phyloP scores from a whole-genome alignment of 2,888 invertebrate genomes.

The Caenorhabditis sinica region DNA sequence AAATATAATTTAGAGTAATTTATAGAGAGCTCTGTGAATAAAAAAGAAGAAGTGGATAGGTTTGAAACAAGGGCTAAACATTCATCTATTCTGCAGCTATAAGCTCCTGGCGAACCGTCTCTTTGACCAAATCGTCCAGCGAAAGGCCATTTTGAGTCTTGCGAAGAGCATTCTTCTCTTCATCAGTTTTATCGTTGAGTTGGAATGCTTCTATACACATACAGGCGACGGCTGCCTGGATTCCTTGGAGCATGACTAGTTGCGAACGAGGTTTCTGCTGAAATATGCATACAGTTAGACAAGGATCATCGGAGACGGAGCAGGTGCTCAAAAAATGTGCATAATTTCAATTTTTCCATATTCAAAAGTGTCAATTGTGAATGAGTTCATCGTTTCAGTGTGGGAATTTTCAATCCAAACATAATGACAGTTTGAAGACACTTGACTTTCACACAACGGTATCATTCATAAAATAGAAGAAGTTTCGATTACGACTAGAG shows the following conservation, averaged over 20 bases:
- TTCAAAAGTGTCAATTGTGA: background rate
- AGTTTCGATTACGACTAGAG: conserved; percentile 37
- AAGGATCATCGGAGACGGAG: background rate
- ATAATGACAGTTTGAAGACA: conserved; percentile 30
- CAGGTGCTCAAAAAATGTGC: conserved; percentile 11
- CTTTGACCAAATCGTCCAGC: conserved; percentile 60
- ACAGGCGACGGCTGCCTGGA: conserved; percentile 65
- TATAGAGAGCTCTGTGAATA: background rate
- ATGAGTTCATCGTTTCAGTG: background rate
- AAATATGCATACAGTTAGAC: conserved; percentile 20
- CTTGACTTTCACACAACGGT: conserved; percentile 32
- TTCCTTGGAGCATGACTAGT: conserved; percentile 66
- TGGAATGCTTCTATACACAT: conserved; percentile 63
- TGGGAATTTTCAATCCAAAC: conserved; percentile 1
- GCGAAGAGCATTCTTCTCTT: conserved; percentile 44
- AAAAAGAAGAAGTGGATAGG: conserved; percentile 34
- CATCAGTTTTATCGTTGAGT: conserved; percentile 52
- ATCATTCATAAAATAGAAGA: conserved; percentile 29
- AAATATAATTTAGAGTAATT: conserved; percentile 11
- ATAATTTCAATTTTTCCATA: conserved; percentile 1
- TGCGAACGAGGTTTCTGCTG: conserved; percentile 65
- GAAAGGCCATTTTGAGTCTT: conserved; percentile 44
- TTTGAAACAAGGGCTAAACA: background rate
- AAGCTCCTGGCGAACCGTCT: conserved; percentile 61
- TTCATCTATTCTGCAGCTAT: conserved; percentile 60